Conservation (phyloP, 2,797 vertebrate species). For the Paedocypris micromegethes region DNA sequence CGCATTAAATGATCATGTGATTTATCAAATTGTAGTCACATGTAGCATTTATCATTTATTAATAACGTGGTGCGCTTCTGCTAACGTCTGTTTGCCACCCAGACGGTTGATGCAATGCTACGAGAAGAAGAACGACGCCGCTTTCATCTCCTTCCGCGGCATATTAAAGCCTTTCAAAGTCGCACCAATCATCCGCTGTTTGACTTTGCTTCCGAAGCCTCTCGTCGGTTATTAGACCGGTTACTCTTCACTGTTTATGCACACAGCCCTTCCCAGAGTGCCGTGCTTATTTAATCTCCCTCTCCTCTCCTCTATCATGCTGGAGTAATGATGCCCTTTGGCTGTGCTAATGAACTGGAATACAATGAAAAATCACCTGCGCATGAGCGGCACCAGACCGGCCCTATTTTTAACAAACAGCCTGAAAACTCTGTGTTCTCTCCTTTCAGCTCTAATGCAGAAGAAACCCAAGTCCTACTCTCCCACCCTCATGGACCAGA, state of each 20-base stretch:
- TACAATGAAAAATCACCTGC: slow-evolving; percentile 63
- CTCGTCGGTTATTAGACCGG: slow-evolving; percentile 65
- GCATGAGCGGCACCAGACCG: slow-evolving; percentile 29
- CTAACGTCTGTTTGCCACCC: slow-evolving; percentile 21
- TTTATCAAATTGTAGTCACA: not conserved
- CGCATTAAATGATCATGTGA: no score
- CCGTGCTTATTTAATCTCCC: slow-evolving; percentile 66
- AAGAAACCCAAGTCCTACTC: slow-evolving; percentile 96
- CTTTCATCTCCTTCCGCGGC: slow-evolving; percentile 5
- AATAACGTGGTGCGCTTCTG: slow-evolving; percentile 6
- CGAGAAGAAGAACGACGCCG: slow-evolving; percentile 1
- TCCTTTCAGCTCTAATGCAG: slow-evolving; percentile 83
- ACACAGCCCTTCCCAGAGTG: slow-evolving; percentile 64
- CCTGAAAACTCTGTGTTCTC: slow-evolving; percentile 5
- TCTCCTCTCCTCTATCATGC: slow-evolving; percentile 56
- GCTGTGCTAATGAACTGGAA: slow-evolving; percentile 63
- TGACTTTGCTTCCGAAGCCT: slow-evolving; percentile 42
- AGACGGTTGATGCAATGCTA: slow-evolving; percentile 12
- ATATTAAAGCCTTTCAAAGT: slow-evolving; percentile 22
- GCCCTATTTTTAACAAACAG: slow-evolving; percentile 35
- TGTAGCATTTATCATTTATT: not conserved
- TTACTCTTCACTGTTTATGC: slow-evolving; percentile 61
- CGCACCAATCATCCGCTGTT: slow-evolving; percentile 32
- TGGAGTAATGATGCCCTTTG: slow-evolving; percentile 65
- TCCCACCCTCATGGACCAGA: slow-evolving; percentile 94